These are phyloP conservation scores for Coracias cyanogaster DNA, from an alignment of 2,797 vertebrate genomes.

Conservation along the genomic window DNA sequence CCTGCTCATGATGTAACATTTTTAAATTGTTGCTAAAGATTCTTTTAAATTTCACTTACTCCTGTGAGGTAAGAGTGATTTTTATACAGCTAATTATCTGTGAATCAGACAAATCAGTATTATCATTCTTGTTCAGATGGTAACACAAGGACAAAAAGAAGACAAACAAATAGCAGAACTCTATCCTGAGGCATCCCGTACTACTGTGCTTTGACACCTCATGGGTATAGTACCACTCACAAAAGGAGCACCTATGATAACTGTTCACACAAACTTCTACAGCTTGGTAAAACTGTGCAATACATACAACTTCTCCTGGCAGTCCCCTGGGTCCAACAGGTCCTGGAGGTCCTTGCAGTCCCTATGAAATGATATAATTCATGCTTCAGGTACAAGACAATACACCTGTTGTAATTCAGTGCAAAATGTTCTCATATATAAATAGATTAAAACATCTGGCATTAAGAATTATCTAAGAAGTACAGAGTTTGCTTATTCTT, in stretches of 20 bases:
- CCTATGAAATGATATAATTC: conserved; percentile 76
- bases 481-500: background rate
- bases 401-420: background rate
- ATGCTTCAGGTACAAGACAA: background rate
- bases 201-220: background rate
- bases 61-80: background rate
- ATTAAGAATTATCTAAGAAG: background rate
- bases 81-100: background rate
- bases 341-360: conserved; percentile 87
- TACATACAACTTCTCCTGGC: conserved; percentile 89
- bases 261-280: background rate
- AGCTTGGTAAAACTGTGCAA: background rate
- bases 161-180: background rate
- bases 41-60: background rate
- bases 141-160: background rate
- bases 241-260: background rate
- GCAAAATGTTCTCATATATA: background rate
- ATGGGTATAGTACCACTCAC: background rate
- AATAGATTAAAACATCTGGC: background rate
- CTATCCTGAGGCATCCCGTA: background rate
- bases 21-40: background rate
- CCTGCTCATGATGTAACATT: background rate
- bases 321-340: conserved; percentile 85
- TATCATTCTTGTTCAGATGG: background rate
- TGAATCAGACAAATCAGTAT: background rate